These are phyloP conservation scores for Pipa parva DNA, from an alignment of 2,113 vertebrate genomes.

Conservation along the genomic window DNA sequence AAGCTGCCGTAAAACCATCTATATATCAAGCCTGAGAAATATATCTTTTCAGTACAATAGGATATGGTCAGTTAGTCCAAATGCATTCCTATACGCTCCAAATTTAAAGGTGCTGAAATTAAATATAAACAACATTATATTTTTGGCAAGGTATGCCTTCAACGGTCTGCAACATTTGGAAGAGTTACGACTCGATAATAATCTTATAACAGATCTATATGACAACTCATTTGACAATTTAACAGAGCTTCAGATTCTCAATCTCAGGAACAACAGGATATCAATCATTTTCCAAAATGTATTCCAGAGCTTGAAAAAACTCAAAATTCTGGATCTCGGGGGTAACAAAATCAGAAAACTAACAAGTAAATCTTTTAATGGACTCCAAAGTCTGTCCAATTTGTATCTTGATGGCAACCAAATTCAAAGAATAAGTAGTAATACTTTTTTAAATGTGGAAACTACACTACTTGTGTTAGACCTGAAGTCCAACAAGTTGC, in stretches of 20 bases:
- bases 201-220: conserved; percentile 70
- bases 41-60: conserved; percentile 72
- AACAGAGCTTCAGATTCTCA: conserved; percentile 60
- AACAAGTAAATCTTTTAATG: conserved; percentile 52
- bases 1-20: background rate
- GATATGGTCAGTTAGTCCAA: conserved; percentile 46
- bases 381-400: conserved; percentile 58
- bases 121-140: conserved; percentile 72
- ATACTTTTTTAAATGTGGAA: conserved; percentile 17
- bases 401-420: conserved; percentile 74
- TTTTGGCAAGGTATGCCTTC: conserved; percentile 55
- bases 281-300: conserved; percentile 62
- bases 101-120: conserved; percentile 55
- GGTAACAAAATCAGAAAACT: conserved; percentile 69
- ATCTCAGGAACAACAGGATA: conserved; percentile 74
- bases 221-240: conserved; percentile 58
- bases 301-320: conserved; percentile 54
- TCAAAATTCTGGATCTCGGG: conserved; percentile 70
- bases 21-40: conserved; percentile 30
- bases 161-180: conserved; percentile 54
- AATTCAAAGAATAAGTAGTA: conserved; percentile 46
- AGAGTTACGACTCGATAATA: conserved; percentile 74
- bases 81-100: conserved; percentile 61
- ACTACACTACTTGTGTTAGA: conserved; percentile 47
- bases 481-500: conserved; percentile 44